A percentile compares a stretch with the other conserved stretches of the same genome.
These are phyloP conservation scores for Pseudococcus longispinus DNA, from an alignment of 2,888 invertebrate genomes.

Conservation along the genomic window DNA sequence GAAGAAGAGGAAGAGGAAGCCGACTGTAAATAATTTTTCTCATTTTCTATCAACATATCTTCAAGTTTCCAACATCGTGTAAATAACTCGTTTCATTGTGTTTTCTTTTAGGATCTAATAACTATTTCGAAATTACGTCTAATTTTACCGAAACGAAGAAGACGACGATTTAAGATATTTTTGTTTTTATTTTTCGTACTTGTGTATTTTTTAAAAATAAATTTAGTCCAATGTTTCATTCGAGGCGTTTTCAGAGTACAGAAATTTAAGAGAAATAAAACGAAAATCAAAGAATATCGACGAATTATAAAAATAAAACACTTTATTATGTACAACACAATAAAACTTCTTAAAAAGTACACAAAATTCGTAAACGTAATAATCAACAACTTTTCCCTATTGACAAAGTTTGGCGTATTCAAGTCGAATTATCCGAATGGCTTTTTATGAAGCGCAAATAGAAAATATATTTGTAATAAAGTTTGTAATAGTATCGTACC, in stretches of 20 bases:
- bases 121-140: background rate
- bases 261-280: background rate
- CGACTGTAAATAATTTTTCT: background rate
- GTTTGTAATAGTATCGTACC: no score
- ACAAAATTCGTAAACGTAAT: background rate
- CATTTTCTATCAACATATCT: background rate
- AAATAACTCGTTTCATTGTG: background rate
- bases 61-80: background rate
- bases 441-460: no score
- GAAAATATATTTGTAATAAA: no score
- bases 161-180: background rate
- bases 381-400: background rate
- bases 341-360: constrained; percentile 17
- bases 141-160: background rate
- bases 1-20: constrained; percentile 49
- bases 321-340: background rate
- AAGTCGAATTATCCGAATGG: no score
- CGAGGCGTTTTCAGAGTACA: background rate
- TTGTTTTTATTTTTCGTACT: background rate
- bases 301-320: constrained; percentile 37
- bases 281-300: background rate
- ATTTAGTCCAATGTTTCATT: background rate
- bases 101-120: background rate
- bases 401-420: no score
- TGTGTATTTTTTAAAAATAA: background rate